Evolutionary conservation across 2,797 vertebrate species (phyloP).

Genomic region (Catostomus latipinnis): DNA sequence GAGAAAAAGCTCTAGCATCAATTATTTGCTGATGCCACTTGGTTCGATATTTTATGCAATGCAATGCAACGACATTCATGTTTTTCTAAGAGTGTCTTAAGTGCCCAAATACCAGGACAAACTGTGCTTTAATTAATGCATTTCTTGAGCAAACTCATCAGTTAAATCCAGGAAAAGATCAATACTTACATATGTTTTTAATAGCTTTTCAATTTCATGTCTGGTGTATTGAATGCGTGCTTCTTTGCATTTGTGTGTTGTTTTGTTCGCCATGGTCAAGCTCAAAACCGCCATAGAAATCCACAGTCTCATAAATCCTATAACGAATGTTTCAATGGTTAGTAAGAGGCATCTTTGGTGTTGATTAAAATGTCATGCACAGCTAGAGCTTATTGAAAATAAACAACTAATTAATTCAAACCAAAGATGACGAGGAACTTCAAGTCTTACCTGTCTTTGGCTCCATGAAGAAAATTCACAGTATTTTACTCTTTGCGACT

Average conservation of each 20-base stretch:
- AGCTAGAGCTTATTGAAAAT: background rate
- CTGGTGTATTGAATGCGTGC: rapidly evolving
- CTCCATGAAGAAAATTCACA: slow-evolving; percentile 19
- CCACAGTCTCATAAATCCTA: slow-evolving; percentile 4
- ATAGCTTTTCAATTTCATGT: rapidly evolving
- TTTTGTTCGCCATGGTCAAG: background rate
- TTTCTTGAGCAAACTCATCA: background rate
- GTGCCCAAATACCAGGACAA: too few relatives aligned
- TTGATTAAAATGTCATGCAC: too few relatives aligned
- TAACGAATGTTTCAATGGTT: background rate
- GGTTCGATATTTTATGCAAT: too few relatives aligned
- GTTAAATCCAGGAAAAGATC: background rate
- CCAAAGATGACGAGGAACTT: background rate
- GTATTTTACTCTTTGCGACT: background rate
- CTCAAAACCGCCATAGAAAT: background rate
- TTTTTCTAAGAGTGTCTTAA: too few relatives aligned
- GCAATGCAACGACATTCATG: too few relatives aligned
- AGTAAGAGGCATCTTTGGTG: too few relatives aligned
- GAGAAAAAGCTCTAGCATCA: too few relatives aligned
- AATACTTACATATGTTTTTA: rapidly evolving
- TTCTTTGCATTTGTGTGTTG: background rate
- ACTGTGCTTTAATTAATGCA: background rate
- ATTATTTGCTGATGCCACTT: too few relatives aligned
- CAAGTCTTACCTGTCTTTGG: background rate
- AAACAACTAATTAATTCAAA: background rate